Percentiles rank a stretch among this genome's conserved stretches.
Evolutionary conservation across 2,888 invertebrate genomes (phyloP).

Genomic region (Aricia artaxerxes): DNA sequence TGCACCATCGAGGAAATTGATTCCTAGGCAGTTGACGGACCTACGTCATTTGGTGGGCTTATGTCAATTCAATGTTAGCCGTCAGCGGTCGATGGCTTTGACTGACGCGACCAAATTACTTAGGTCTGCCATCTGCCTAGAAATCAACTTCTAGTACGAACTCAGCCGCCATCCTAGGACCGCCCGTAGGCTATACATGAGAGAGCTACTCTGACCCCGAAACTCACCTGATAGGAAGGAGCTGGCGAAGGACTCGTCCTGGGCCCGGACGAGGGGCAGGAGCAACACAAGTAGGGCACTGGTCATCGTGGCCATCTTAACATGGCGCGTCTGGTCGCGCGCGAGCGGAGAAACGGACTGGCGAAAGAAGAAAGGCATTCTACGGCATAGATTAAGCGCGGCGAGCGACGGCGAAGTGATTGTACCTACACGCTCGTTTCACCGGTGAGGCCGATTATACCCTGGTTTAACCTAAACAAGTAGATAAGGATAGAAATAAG

Average conservation of each 20-base stretch:
- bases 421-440: background rate
- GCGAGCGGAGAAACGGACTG: slow-evolving; percentile 55
- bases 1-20: no score
- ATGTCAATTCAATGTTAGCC: no score
- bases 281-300: slow-evolving; percentile 50
- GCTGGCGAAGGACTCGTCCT: slow-evolving; percentile 90
- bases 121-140: no score
- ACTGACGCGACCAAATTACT: no score
- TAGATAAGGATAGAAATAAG: no score
- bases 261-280: slow-evolving; percentile 55
- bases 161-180: no score
- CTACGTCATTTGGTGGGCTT: no score
- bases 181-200: no score
- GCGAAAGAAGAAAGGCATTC: slow-evolving; percentile 59
- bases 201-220: slow-evolving; percentile 36
- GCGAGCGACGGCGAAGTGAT: background rate
- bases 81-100: no score
- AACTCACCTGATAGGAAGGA: slow-evolving; percentile 88
- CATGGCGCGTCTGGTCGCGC: slow-evolving; percentile 62
- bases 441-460: background rate
- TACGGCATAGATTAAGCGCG: background rate
- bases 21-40: no score
- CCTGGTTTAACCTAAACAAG: no score
- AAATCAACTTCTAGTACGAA: no score
- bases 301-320: slow-evolving; percentile 55